phyloP scores from a whole-genome alignment of 2,888 invertebrate genomes.

The Norana najaformis region DNA sequence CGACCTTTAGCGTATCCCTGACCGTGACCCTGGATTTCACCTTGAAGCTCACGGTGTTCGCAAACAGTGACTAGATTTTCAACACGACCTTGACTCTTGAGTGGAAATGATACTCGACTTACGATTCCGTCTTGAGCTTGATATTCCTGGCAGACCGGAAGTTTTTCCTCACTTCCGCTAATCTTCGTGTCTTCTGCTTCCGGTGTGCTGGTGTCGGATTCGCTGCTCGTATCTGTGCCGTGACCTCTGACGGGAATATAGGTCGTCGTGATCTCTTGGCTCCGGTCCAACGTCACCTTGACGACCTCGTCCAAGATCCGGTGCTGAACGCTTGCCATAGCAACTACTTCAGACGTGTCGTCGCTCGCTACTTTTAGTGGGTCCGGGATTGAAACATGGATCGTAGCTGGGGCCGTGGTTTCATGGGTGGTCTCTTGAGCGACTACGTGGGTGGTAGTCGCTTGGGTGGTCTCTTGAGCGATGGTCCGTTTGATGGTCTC shows the following conservation, averaged over 20 bases:
- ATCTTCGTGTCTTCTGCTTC: not conserved
- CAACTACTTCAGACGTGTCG: not conserved
- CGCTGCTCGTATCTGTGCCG: not conserved
- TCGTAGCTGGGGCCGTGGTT: not conserved
- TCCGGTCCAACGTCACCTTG: constrained; percentile 17
- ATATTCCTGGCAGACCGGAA: not conserved
- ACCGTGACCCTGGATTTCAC: not conserved
- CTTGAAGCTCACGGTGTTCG: not conserved
- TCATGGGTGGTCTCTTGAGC: not conserved
- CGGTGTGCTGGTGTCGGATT: not conserved
- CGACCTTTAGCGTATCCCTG: not conserved
- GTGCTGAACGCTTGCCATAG: not conserved
- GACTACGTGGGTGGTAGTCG: not conserved
- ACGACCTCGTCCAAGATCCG: constrained; percentile 16
- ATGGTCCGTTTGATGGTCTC: not conserved
- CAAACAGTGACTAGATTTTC: not conserved
- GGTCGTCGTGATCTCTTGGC: constrained; percentile 13
- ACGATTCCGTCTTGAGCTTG: not conserved
- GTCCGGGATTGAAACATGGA: not conserved
- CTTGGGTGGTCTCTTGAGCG: not conserved
- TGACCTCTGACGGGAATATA: not conserved
- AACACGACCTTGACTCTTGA: not conserved
- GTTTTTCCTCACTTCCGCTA: not conserved
- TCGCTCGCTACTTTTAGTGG: not conserved
- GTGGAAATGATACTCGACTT: not conserved